Evolutionary conservation across 37 sponge, comb jelly and placozoan genomes (phyloP), one percentile per base, ranked within the genome.

Genomic region (Ianthella basta): DNA sequence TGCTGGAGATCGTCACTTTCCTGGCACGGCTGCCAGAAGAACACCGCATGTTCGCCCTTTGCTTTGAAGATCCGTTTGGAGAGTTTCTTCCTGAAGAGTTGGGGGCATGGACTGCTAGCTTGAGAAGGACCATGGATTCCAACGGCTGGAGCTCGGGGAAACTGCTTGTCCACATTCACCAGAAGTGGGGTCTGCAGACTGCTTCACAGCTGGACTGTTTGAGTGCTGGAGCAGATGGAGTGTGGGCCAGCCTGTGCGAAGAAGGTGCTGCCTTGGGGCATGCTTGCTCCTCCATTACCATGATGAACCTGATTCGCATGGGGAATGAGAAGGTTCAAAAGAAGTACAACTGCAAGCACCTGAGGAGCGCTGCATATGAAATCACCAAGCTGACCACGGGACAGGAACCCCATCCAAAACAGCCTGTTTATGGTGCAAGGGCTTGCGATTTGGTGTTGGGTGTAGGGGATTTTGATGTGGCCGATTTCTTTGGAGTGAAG

Each of bases 261-360:
- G 96, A 96, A 84, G 96, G 96, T 27, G 96, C 96, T 37, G 93
- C 93, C 15, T 10, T 96, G 64, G 96, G 96, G 0, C 96, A 96
- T 53, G 93, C 96, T 13, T 88, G 85, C 59, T 91, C 96, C n/a
- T 61, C 87, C 29, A 79, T 93, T 16, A 89, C 93, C 37, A 32
- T 96, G 33, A 86, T 93, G 90, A 96, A 96, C 84, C 87, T 96
- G 37, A 60, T 96, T 78, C 89, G 91, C 20, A 78, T 96, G 82
- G 92, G 90, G 0, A 95, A 95, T 75, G 73, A 82, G 55, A 95
- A 89, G 55, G 82, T 95, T 23, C 80, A 79, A n/a, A 70, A 89
- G 64, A 83, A 82, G 40, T 95, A 91, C 87, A 88, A 95, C 83
- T 95, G 92, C 67, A 79, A 55, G 25, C 15, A 95, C 10, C 23